Evolutionary conservation across 2,888 invertebrate species (phyloP), one percentile per base, ranked within the genome.

Genomic region (Gymnocheta viridis): DNA sequence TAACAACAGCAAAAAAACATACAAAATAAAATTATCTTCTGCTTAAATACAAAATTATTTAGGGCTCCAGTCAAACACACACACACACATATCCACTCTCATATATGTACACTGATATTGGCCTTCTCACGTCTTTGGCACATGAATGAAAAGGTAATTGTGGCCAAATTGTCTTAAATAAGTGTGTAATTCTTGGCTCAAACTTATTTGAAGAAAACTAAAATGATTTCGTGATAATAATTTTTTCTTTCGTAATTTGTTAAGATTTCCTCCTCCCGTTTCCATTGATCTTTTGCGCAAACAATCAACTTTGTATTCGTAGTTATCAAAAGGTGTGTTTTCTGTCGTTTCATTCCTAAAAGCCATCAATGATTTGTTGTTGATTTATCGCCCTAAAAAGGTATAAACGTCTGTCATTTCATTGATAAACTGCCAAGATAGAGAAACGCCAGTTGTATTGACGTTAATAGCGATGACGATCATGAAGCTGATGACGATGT

Each of bases 101-200:
- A n/a, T n/a, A n/a, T n/a, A n/a, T n/a, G 14, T 4, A 12, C 22
- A 19, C 49, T 2, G 4, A 9, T 14, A 51, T 79, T 70, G 58
- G 64, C 70, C 74, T 64, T 74, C 73, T 62, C 56, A 78, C 66
- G 80, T 66, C 64, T 76, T 76, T 62, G 66, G 54, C 32, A 47
- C 44, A 69, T 76, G 60, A 81, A 67, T 67, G 77, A 76, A 79
- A 84, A 84, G 81, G 81, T 81, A 84, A 84, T 84, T 84, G 81
- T 77, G 84, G 81, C 77, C 77, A 81, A 77, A 84, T 84, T 81
- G 77, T 35, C 84, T 84, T 81, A 69, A 78, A 81, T 84, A 69
- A 76, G 73, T 84, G 73, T 81, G 81, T 81, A 84, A 84, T 84
- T 81, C 41, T 58, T 44, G 69, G n/a, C 69, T 67, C 44, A 22